Conservation (phyloP, 2,113 vertebrate species). For the Microtus richardsoni region DNA sequence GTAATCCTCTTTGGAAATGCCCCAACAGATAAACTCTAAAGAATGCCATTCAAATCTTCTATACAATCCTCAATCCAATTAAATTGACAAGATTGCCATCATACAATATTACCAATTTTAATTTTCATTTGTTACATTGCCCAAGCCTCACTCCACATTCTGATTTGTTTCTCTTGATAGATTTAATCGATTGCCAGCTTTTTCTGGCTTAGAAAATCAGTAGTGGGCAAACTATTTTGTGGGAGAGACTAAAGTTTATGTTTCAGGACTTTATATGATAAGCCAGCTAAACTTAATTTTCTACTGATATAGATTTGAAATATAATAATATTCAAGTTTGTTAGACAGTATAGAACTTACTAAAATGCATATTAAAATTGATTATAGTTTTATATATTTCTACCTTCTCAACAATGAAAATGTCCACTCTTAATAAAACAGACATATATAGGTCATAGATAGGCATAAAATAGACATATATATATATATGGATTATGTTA, state of each 20-base stretch:
- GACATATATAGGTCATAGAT: background rate
- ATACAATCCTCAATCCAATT: background rate
- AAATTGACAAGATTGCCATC: background rate
- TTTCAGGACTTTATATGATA: background rate
- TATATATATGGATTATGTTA: background rate
- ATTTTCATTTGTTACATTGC: background rate
- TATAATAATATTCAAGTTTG: slow-evolving; percentile 9
- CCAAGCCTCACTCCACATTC: background rate
- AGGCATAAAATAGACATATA: background rate
- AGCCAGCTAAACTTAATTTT: background rate
- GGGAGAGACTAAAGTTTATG: background rate
- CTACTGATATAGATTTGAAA: background rate
- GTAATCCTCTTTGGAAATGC: background rate
- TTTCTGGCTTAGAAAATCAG: slow-evolving; percentile 9
- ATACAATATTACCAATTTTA: background rate
- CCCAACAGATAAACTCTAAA: background rate
- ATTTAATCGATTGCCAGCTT: background rate
- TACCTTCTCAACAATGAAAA: background rate
- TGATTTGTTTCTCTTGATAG: background rate
- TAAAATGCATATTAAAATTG: slow-evolving; percentile 21
- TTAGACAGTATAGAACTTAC: background rate
- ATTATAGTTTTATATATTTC: background rate
- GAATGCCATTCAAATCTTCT: background rate
- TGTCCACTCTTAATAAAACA: background rate
- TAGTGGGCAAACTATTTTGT: background rate